Base-by-base conservation (phyloP, 2,888 invertebrate genomes). In the Blastobasis adustella region DNA sequence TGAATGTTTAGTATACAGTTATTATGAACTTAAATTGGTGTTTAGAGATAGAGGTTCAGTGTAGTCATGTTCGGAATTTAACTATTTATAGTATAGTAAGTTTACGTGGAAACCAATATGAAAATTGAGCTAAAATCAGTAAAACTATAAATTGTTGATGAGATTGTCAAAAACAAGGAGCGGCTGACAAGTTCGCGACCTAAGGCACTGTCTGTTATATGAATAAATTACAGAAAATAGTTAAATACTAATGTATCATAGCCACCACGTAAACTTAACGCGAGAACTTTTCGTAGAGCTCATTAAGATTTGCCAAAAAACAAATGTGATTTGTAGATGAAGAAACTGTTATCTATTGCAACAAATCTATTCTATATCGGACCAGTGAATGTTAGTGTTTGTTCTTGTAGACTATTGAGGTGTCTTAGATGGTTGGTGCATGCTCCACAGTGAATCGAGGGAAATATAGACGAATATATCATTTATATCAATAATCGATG, bases 371-470 rank as follows among this genome's bases (percentile, higher is more conserved):
- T 69, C 73, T 52, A 56, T 73, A 71, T 78, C 73, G 82, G 85
- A 86, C 85, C 86, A 83, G 79, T 80, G 79, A 76, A 70, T 76
- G 81, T 80, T 79, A 77, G 77, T 79, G 76, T 76, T 70, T 77
- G 76, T 81, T 82, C 78, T 74, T 56, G 78, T 85, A 84, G 83
- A 73, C 67, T 79, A 77, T 75, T 78, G 73, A 79, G 71, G 80
- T 79, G 79, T 83, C 82, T 81, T 86, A 85, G 86, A 79, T 78
- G 76, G 85, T 83, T 85, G 81, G 81, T 84, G 81, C 79, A 78
- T 81, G 75, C 70, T 72, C 67, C 71, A 58, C 58, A 56, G 52
- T 55, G 23, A 23, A 23, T 23, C 23, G 23, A 23, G 23, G 23
- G 23, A 23, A 23, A 23, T 23, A 23, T 23, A 23, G 23, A 23